A percentile compares a stretch with the other conserved stretches of the same genome.
Evolutionary conservation across 2,797 vertebrate genomes (phyloP).

Genomic region (Clarias platycephalus): DNA sequence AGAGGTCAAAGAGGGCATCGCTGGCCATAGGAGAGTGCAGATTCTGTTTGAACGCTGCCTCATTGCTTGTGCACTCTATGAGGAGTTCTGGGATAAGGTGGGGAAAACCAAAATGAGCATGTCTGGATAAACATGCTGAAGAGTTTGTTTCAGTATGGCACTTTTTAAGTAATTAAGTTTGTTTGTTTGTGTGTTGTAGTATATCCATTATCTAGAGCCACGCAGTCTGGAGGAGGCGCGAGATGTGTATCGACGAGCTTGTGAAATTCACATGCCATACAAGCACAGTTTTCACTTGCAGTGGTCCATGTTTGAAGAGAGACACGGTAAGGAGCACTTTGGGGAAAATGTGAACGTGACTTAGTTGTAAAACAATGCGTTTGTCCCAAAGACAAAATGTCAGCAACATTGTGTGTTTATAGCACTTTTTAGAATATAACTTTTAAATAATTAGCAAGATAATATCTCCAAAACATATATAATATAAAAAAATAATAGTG

Average conservation of each 20-base stretch:
- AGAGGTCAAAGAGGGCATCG: slow-evolving; percentile 43
- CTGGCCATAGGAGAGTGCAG: slow-evolving; percentile 71
- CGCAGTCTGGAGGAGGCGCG: slow-evolving; percentile 73
- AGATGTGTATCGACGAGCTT: slow-evolving; percentile 77
- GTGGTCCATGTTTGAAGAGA: slow-evolving; percentile 86
- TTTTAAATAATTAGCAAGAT: too few species aligned
- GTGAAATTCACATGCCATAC: slow-evolving; percentile 75
- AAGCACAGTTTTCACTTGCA: slow-evolving; percentile 83
- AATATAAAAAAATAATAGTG: not conserved
- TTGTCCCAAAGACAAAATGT: not conserved
- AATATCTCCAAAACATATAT: not conserved
- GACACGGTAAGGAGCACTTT: slow-evolving; percentile 71
- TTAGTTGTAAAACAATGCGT: not conserved
- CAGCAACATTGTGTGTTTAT: not conserved
- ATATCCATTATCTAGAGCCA: slow-evolving; percentile 77
- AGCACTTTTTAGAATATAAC: not conserved
- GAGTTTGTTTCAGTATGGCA: not conserved
- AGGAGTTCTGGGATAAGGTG: slow-evolving; percentile 86
- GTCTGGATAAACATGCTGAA: not conserved
- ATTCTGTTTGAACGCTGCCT: slow-evolving; percentile 85
- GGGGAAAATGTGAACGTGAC: not conserved
- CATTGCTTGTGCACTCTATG: slow-evolving; percentile 85
- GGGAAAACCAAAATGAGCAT: not conserved
- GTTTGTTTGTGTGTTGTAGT: slow-evolving; percentile 64
- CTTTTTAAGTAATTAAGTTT: not conserved